These are phyloP conservation scores for Limnephilus auricula DNA, from an alignment of 2,888 invertebrate species.

Conservation along the genomic window DNA sequence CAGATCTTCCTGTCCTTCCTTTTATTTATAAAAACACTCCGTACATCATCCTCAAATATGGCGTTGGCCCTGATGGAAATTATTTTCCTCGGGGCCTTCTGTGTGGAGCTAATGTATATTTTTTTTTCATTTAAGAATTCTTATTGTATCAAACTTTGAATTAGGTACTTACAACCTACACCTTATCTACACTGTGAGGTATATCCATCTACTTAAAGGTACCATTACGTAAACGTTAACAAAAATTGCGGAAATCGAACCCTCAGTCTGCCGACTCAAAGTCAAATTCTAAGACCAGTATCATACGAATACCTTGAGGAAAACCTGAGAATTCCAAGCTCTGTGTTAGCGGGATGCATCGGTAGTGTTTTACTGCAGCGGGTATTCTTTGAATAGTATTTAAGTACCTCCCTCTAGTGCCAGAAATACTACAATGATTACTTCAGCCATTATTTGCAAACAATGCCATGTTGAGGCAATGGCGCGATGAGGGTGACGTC, in stretches of 20 bases:
- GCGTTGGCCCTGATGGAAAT: no score
- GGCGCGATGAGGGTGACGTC: conserved; percentile 73
- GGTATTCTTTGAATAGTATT: neutral
- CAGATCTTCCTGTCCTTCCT: no score
- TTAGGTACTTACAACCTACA: no score
- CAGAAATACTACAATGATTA: neutral
- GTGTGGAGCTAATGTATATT: no score
- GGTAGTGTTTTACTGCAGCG: neutral
- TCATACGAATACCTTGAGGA: neutral
- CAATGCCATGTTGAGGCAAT: conserved; percentile 74
- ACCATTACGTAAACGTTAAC: neutral
- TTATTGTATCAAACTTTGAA: no score
- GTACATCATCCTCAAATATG: no score
- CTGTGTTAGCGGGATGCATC: neutral
- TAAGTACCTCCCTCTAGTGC: neutral
- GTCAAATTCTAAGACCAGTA: neutral
- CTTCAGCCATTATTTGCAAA: conserved; percentile 73
- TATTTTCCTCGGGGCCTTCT: no score
- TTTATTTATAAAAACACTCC: no score
- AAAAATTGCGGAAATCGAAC: neutral
- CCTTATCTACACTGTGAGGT: no score
- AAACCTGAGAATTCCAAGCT: neutral
- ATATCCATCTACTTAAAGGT: no score
- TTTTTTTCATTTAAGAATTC: no score
- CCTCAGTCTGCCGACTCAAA: neutral